These are phyloP conservation scores for Ophion ellenae DNA, from an alignment of 2,888 invertebrate genomes.

Conservation along the genomic window DNA sequence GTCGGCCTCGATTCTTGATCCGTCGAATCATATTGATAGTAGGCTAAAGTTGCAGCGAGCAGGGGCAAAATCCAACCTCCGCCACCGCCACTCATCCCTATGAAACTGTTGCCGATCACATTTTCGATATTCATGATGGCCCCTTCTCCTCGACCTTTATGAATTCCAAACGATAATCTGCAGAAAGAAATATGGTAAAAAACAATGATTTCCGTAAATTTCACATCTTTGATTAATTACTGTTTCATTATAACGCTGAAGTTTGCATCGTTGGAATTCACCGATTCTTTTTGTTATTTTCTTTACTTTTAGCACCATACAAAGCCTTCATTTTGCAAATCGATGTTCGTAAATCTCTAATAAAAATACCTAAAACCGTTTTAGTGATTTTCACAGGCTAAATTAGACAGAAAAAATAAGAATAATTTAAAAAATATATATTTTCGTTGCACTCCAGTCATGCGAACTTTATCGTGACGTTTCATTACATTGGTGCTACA, in stretches of 20 bases:
- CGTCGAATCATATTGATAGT: conserved; percentile 93
- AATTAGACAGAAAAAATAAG: too few species aligned
- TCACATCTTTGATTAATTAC: not conserved
- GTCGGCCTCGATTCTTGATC: conserved; percentile 93
- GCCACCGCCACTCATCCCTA: conserved; percentile 86
- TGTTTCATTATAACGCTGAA: too few species aligned
- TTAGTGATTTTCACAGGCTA: too few species aligned
- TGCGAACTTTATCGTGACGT: too few species aligned
- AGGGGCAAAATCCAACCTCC: conserved; percentile 93
- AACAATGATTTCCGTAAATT: not conserved
- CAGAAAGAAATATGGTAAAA: not conserved
- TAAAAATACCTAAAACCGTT: too few species aligned
- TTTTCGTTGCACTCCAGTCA: too few species aligned
- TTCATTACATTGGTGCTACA: not conserved
- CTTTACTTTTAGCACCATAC: not conserved
- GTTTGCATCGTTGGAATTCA: too few species aligned
- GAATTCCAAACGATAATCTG: conserved; percentile 37
- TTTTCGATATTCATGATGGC: conserved; percentile 78
- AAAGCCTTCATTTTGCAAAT: too few species aligned
- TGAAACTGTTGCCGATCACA: conserved; percentile 73
- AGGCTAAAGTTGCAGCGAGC: conserved; percentile 93
- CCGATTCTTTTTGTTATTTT: not conserved
- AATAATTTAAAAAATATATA: too few species aligned
- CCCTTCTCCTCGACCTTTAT: conserved; percentile 24
- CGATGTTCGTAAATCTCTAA: too few species aligned